Percentiles rank a stretch among this genome's conserved stretches.
Conservation (phyloP, 2,888 invertebrate species). For the Anorthoa munda region DNA sequence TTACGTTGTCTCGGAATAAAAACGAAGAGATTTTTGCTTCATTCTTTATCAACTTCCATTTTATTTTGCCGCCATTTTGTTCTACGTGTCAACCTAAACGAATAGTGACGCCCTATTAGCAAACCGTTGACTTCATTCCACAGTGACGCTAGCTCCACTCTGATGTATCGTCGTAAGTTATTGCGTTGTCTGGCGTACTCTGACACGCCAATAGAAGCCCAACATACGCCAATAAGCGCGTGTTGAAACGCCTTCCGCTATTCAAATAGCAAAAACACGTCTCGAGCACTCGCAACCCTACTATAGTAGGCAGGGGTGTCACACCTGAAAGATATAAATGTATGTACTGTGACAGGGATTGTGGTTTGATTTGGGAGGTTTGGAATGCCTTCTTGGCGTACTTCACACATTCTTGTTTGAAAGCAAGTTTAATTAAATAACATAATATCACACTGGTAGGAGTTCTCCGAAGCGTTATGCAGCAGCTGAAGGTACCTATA, state of each 20-base stretch:
- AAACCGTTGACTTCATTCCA: slow-evolving; percentile 37
- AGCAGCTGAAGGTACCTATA: too few relatives aligned
- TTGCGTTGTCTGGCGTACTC: slow-evolving; percentile 60
- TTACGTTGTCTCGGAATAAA: too few relatives aligned
- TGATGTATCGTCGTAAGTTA: slow-evolving; percentile 58
- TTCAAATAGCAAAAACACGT: slow-evolving; percentile 67
- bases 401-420: background rate
- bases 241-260: slow-evolving; percentile 65
- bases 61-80: background rate
- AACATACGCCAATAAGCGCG: slow-evolving; percentile 65
- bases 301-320: slow-evolving; percentile 33
- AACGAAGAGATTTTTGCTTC: background rate
- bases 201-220: slow-evolving; percentile 64
- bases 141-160: slow-evolving; percentile 37
- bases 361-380: slow-evolving; percentile 33
- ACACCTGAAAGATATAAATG: slow-evolving; percentile 24
- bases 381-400: background rate
- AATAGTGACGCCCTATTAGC: slow-evolving; percentile 19
- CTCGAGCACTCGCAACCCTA: slow-evolving; percentile 34
- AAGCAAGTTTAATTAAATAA: slow-evolving; percentile 11
- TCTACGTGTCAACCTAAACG: background rate
- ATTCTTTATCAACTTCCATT: background rate
- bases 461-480: too few relatives aligned
- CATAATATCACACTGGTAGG: background rate
- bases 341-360: background rate